A percentile compares a stretch with the other conserved stretches of the same genome.
Evolutionary conservation across 2,888 invertebrate species (phyloP).

Genomic region (Iselma pallidipennis): DNA sequence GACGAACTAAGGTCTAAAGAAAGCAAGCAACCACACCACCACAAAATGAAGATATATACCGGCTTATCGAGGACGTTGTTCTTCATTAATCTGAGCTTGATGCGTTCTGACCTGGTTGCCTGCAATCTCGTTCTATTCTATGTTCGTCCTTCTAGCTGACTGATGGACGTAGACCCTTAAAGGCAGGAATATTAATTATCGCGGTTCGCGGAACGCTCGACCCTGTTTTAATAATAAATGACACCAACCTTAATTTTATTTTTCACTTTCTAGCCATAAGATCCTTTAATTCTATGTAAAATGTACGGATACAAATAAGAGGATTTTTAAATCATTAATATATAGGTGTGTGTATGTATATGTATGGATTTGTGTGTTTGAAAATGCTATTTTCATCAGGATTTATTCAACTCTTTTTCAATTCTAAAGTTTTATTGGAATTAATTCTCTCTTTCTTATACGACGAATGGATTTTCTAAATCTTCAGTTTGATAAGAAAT

Average conservation of each 20-base stretch:
- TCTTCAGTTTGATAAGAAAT: constrained; percentile 11
- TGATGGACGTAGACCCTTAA: constrained; percentile 32
- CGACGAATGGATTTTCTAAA: constrained; percentile 2
- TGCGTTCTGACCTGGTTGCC: constrained; percentile 26
- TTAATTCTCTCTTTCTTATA: constrained; percentile 11
- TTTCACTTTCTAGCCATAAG: constrained; percentile 24
- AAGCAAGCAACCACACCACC: constrained; percentile 21
- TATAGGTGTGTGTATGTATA: no score
- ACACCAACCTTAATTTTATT: constrained; percentile 38
- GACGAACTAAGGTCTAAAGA: not conserved
- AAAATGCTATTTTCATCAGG: constrained; percentile 11
- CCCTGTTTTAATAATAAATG: constrained; percentile 38
- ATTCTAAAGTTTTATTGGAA: constrained; percentile 19
- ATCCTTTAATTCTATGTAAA: no score
- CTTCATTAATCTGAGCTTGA: constrained; percentile 36
- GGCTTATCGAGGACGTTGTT: constrained; percentile 36
- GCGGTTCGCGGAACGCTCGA: constrained; percentile 33
- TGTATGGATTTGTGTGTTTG: no score
- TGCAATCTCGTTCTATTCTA: constrained; percentile 21
- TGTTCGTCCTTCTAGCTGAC: constrained; percentile 16
- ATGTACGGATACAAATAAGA: no score
- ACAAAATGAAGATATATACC: constrained; percentile 38
- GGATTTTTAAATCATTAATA: no score
- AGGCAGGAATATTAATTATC: constrained; percentile 43
- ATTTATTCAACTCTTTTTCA: constrained; percentile 20